A percentile compares a stretch with the other conserved stretches of the same genome.
phyloP scores from a whole-genome alignment of 2,888 invertebrate genomes.

The Ectobius pallidus region DNA sequence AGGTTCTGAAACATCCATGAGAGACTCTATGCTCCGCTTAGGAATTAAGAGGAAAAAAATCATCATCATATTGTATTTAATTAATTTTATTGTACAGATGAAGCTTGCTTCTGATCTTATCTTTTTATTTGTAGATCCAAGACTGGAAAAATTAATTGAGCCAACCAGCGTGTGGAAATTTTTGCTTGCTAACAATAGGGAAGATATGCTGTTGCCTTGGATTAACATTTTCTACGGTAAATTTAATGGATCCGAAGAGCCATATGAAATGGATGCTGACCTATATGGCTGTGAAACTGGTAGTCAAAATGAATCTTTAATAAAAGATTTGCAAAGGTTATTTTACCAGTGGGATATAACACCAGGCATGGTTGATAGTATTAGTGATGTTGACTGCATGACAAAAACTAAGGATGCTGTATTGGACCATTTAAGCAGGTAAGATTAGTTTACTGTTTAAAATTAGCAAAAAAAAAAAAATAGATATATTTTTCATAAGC shows the following conservation, averaged over 20 bases:
- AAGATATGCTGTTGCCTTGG: slow-evolving; percentile 66
- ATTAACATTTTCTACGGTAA: slow-evolving; percentile 60
- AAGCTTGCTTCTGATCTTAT: too few relatives aligned
- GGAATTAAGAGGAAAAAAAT: too few relatives aligned
- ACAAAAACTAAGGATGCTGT: slow-evolving; percentile 62
- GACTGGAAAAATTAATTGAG: slow-evolving; percentile 59
- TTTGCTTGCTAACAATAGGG: slow-evolving; percentile 64
- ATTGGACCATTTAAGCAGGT: slow-evolving; percentile 62
- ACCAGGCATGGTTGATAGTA: slow-evolving; percentile 62
- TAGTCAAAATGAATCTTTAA: background rate
- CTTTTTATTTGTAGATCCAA: background rate
- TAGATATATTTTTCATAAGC: too few relatives aligned
- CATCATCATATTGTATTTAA: too few relatives aligned
- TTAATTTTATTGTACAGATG: too few relatives aligned
- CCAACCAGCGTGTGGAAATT: slow-evolving; percentile 65
- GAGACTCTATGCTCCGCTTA: too few relatives aligned
- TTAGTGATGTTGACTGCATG: slow-evolving; percentile 59
- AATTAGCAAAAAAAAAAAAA: too few relatives aligned
- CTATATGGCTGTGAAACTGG: slow-evolving; percentile 43
- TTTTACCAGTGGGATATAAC: slow-evolving; percentile 59
- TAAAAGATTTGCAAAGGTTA: background rate
- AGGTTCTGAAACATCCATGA: too few relatives aligned
- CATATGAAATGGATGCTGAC: background rate
- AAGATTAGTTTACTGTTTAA: too few relatives aligned
- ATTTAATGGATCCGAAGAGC: slow-evolving; percentile 49